These are phyloP conservation scores for Notolabrus celidotus DNA, from an alignment of 2,797 vertebrate species.

Conservation along the genomic window DNA sequence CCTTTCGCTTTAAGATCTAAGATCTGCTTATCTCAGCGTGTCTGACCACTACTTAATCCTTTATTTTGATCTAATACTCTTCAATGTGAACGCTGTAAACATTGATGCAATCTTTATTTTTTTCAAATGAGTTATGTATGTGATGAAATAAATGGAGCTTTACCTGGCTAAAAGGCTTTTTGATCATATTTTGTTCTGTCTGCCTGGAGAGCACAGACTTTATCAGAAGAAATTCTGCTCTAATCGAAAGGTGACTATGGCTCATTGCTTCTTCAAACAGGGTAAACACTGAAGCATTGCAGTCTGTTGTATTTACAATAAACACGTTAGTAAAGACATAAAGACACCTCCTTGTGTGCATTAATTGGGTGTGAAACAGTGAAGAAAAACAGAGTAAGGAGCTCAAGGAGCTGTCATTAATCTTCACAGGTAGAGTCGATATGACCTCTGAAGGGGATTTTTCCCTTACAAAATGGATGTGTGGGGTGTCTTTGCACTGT, in stretches of 20 bases:
- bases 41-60: constrained; percentile 17
- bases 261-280: constrained; percentile 32
- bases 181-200: constrained; percentile 43
- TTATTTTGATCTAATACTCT: constrained; percentile 18
- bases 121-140: constrained; percentile 22
- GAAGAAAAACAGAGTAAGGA: constrained; percentile 29
- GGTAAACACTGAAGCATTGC: constrained; percentile 14
- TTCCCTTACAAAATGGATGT: constrained; percentile 9
- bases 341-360: constrained; percentile 31
- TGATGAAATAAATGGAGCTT: constrained; percentile 21
- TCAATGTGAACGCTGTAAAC: constrained; percentile 1
- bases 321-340: constrained; percentile 32
- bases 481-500: constrained; percentile 1
- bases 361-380: constrained; percentile 36
- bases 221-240: constrained; percentile 24
- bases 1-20: constrained; percentile 1
- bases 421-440: constrained; percentile 41
- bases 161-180: constrained; percentile 34
- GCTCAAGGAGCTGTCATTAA: constrained; percentile 27
- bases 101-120: constrained; percentile 1
- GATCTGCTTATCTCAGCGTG: constrained; percentile 12
- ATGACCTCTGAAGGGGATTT: constrained; percentile 33
- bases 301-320: constrained; percentile 31
- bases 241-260: constrained; percentile 22
- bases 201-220: constrained; percentile 24